phyloP scores from a whole-genome alignment of 1,140 invertebrate species.

The Pemphigus obesinymphae region DNA sequence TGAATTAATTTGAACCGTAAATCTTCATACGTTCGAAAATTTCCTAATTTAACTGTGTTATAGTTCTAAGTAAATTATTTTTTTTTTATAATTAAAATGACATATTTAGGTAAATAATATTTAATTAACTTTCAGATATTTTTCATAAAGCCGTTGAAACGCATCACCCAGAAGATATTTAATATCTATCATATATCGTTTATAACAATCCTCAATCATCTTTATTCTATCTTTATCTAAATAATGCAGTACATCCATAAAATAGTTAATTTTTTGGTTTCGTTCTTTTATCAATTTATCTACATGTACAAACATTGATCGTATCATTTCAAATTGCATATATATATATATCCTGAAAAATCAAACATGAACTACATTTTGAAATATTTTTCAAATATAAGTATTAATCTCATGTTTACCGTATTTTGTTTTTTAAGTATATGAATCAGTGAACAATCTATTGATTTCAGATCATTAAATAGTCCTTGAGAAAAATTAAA shows the following conservation, averaged over 20 bases:
- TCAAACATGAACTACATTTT: too few species aligned
- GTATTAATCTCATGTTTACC: too few species aligned
- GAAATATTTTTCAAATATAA: too few species aligned
- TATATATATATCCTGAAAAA: too few species aligned
- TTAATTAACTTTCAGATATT: background rate
- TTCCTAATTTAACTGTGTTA: background rate
- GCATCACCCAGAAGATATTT: background rate
- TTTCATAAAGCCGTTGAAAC: background rate
- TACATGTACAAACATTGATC: background rate
- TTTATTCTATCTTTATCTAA: background rate
- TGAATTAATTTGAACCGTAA: background rate
- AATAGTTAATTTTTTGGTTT: background rate
- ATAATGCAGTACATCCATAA: background rate
- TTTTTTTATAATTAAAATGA: too few species aligned
- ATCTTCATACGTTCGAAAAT: background rate
- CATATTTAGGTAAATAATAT: background rate
- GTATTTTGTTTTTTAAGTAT: background rate
- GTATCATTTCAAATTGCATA: background rate
- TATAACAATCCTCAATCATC: background rate
- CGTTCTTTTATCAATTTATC: background rate
- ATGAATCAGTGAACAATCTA: background rate
- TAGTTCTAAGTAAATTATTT: background rate
- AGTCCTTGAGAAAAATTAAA: background rate
- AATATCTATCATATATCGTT: background rate
- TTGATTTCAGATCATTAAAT: background rate